These are phyloP conservation scores for Drosophila imparisetae DNA, from an alignment of 2,888 invertebrate species.

Conservation along the genomic window DNA sequence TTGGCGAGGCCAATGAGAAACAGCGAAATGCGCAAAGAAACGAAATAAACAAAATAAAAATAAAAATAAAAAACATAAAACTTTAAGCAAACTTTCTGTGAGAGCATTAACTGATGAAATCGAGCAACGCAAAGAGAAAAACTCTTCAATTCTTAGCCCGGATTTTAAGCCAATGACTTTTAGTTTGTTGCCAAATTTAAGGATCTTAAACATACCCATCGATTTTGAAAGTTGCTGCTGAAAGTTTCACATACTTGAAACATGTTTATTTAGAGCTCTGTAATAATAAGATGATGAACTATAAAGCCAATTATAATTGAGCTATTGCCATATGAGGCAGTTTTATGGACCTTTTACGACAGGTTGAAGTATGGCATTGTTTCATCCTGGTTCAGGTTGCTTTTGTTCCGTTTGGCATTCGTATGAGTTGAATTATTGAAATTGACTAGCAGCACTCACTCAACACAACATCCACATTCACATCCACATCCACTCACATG, in stretches of 20 bases:
- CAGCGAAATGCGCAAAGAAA: not conserved
- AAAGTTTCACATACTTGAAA: not conserved
- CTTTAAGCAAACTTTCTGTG: constrained; percentile 4
- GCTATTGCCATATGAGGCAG: constrained; percentile 38
- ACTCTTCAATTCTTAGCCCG: not conserved
- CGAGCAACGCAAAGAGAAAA: not conserved
- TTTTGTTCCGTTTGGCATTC: constrained; percentile 30
- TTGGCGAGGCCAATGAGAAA: constrained; percentile 11
- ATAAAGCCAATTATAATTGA: constrained; percentile 41
- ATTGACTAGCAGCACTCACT: constrained; percentile 65
- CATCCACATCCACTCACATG: not conserved
- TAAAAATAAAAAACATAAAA: not conserved
- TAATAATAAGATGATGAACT: constrained; percentile 29
- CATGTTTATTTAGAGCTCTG: not conserved
- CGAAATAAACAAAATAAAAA: constrained; percentile 2
- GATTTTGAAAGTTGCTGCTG: not conserved
- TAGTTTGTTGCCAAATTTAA: not conserved
- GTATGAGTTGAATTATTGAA: constrained; percentile 69
- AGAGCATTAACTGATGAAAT: constrained; percentile 1
- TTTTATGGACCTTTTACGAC: constrained; percentile 51
- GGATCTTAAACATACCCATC: not conserved
- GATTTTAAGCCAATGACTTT: not conserved
- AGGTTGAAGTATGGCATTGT: constrained; percentile 48
- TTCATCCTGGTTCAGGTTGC: constrained; percentile 29
- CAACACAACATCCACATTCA: constrained; percentile 21